These are phyloP conservation scores for Copidosoma floridanum DNA, from an alignment of 1,140 invertebrate genomes.

Conservation along the genomic window DNA sequence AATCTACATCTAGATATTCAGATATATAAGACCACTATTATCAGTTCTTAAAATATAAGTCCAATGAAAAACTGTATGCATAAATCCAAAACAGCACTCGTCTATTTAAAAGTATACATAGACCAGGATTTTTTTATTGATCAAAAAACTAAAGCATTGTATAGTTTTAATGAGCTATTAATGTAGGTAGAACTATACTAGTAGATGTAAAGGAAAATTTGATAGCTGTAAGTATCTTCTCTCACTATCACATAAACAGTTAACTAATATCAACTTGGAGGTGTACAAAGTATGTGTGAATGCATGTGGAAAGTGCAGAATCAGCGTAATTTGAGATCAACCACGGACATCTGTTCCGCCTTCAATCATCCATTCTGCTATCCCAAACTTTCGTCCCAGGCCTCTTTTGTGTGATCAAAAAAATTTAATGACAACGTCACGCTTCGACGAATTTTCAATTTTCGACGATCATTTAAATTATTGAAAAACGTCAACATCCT, in stretches of 20 bases:
- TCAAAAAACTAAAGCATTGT: neutral
- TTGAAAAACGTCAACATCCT: neutral
- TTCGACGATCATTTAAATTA: too few species aligned
- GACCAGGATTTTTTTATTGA: too few species aligned
- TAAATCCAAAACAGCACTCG: too few species aligned
- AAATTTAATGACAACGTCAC: neutral
- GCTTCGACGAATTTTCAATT: too few species aligned
- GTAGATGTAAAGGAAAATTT: neutral
- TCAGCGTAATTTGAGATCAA: constrained; percentile 4
- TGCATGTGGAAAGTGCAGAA: neutral
- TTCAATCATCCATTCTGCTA: constrained; percentile 2
- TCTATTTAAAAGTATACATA: too few species aligned
- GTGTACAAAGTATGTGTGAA: neutral
- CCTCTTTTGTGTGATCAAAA: neutral
- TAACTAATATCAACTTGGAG: constrained; percentile 1
- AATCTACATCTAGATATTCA: too few species aligned
- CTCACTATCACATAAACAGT: neutral
- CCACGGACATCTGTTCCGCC: constrained; percentile 10
- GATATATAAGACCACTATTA: too few species aligned
- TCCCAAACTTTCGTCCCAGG: neutral
- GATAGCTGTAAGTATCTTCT: too few species aligned
- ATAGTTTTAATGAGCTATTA: neutral
- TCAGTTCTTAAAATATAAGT: too few species aligned
- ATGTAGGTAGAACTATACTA: neutral
- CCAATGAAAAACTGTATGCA: neutral